Base-by-base conservation (phyloP, 2,797 vertebrate species). In the Simalia tracyae region DNA sequence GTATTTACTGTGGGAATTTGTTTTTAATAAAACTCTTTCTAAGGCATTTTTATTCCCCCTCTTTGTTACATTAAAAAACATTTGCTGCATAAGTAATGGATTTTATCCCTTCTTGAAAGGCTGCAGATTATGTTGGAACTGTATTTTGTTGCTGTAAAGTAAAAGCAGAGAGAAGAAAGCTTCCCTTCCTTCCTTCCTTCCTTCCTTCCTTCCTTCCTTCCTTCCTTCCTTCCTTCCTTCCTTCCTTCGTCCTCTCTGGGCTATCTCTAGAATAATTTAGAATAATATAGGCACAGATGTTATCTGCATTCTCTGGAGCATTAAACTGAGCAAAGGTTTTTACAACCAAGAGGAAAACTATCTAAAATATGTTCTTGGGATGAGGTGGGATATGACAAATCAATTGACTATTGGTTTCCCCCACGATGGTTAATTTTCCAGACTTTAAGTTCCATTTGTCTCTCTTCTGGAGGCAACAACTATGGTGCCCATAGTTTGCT, bases 1-100 rank as follows among this genome's bases (percentile, higher is more conserved):
- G 97, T 98, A 98, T 98, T 98, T 98, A 98, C 98, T 98, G 98
- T 98, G 98, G 98, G 98, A 98, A 98, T 98, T 98, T 97, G 97
- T 98, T 98, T 98, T 98, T 98, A 98, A 98, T 98, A 98, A 98
- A 98, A 98, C 97, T 97, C 96, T 96, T 81, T 97, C 95, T 96
- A 96, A 96, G 97, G 96, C 97, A 97, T 97, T 98, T 98, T 98
- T 98, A 98, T 97, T 98, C 97, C 96, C 97, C 95, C 97, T 97
- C 97, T 98, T 97, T 98, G 97, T 98, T 97, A 96, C 97, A 96
- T 97, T 97, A 19, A 91, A 66, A 91, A 91, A 97, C 97, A 97
- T 97, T 97, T 96, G 42, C 96, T 97, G 97, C 97, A 98, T 98
- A 97, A 98, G 97, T 97, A 98, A 98, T 98, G 97, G 95, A 96